Evolutionary conservation across 2,888 invertebrate species (phyloP).

Genomic region (Yponomeuta cagnagella): DNA sequence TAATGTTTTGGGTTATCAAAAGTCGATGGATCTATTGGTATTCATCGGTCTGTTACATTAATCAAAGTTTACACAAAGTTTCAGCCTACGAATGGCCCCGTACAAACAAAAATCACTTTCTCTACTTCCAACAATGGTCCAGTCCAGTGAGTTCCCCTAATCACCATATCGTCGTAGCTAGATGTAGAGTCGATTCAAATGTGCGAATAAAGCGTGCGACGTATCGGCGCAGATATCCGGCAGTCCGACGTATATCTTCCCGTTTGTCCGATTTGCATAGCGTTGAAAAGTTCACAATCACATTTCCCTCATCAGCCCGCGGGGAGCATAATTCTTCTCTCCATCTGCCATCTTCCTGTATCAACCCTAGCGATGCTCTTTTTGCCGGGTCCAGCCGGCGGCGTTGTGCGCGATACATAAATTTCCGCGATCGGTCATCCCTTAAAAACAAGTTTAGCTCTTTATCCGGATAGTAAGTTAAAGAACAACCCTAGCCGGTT

Average conservation of each 20-base stretch:
- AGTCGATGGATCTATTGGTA: slow-evolving; percentile 63
- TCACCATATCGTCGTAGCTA: slow-evolving; percentile 12
- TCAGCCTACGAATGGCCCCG: slow-evolving; percentile 36
- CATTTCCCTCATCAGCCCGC: slow-evolving; percentile 73
- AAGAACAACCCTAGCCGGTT: slow-evolving; percentile 54
- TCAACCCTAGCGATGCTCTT: slow-evolving; percentile 65
- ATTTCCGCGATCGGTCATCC: slow-evolving; percentile 75
- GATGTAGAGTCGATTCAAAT: slow-evolving; percentile 38
- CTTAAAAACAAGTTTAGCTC: slow-evolving; percentile 76
- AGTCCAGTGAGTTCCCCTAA: slow-evolving; percentile 26
- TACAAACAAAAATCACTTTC: slow-evolving; percentile 46
- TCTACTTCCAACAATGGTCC: slow-evolving; percentile 38
- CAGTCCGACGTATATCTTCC: slow-evolving; percentile 47
- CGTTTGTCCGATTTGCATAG: slow-evolving; percentile 69
- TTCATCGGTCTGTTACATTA: slow-evolving; percentile 50
- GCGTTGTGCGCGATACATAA: slow-evolving; percentile 71
- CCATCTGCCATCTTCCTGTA: slow-evolving; percentile 73
- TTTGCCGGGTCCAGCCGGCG: slow-evolving; percentile 64
- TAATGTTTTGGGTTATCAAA: slow-evolving; percentile 42
- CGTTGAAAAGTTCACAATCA: slow-evolving; percentile 72
- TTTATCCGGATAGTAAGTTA: slow-evolving; percentile 70
- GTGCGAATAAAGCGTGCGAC: slow-evolving; percentile 43
- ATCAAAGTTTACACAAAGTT: slow-evolving; percentile 53
- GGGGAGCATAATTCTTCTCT: slow-evolving; percentile 71
- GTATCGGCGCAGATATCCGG: slow-evolving; percentile 49